phyloP scores from a whole-genome alignment of 2,113 vertebrate genomes.

The Aegithalos caudatus region DNA sequence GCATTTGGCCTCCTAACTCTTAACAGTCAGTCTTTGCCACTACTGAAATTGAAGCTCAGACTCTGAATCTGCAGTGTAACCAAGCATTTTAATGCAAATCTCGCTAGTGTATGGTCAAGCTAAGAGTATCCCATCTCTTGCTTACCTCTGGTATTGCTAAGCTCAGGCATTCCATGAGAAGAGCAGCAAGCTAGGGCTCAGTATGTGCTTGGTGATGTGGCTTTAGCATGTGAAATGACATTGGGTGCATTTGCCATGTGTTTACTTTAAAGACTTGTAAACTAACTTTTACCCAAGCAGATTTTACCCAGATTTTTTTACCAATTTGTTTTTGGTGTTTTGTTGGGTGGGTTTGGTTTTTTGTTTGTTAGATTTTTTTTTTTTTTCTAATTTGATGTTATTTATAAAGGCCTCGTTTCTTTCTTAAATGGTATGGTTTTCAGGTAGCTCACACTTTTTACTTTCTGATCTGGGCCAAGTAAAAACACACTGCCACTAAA shows the following conservation, averaged over 20 bases:
- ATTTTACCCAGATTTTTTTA: background rate
- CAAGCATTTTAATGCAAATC: background rate
- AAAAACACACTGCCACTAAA: background rate
- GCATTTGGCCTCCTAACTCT: background rate
- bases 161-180: background rate
- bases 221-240: background rate
- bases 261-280: background rate
- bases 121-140: background rate
- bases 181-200: background rate
- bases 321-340: background rate
- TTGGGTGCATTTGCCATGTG: background rate
- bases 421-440: background rate
- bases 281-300: background rate
- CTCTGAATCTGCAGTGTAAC: background rate
- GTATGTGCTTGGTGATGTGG: background rate
- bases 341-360: fast-evolving
- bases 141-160: background rate
- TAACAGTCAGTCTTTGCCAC: background rate
- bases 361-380: background rate
- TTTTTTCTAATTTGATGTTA: background rate
- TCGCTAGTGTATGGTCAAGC: background rate
- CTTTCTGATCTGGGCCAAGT: background rate
- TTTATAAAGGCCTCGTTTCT: background rate
- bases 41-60: background rate
- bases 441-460: background rate